phyloP scores from a whole-genome alignment of 2,113 vertebrate genomes.

The Noturus placidus region DNA sequence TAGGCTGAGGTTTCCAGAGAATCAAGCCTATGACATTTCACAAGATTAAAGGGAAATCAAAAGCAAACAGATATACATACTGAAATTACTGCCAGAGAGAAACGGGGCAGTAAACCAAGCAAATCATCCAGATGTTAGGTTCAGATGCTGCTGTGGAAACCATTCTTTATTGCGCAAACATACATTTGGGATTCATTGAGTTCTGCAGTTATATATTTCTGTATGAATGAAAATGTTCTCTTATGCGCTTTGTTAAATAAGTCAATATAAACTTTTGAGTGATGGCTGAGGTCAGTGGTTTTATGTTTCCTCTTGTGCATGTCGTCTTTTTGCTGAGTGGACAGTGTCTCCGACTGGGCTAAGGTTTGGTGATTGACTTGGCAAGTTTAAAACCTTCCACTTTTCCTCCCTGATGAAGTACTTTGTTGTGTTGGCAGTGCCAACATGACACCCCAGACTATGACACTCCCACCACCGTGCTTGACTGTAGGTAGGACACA shows the following conservation, averaged over 20 bases:
- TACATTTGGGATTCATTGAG: background rate
- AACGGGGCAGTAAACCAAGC: constrained; percentile 18
- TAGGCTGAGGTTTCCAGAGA: constrained; percentile 55
- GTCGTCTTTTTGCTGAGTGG: constrained; percentile 2
- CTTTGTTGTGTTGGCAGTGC: too few species aligned
- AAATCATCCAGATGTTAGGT: background rate
- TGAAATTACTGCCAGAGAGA: constrained; percentile 7
- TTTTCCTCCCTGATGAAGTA: too few species aligned
- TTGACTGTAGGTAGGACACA: too few species aligned
- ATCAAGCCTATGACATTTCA: constrained; percentile 48
- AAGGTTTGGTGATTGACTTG: too few species aligned
- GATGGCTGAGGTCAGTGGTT: background rate
- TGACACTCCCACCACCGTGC: too few species aligned
- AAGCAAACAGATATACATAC: constrained; percentile 19
- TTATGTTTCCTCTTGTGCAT: background rate
- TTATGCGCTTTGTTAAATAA: background rate
- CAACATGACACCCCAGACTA: too few species aligned
- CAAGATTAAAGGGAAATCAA: constrained; percentile 55
- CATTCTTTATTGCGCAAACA: background rate
- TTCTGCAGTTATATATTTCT: background rate
- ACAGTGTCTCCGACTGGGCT: background rate
- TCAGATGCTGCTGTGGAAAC: background rate
- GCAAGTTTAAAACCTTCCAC: too few species aligned
- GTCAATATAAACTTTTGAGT: background rate
- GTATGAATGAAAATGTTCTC: background rate